Evolutionary conservation across 2,113 vertebrate genomes (phyloP).

Genomic region (Hylia prasina): DNA sequence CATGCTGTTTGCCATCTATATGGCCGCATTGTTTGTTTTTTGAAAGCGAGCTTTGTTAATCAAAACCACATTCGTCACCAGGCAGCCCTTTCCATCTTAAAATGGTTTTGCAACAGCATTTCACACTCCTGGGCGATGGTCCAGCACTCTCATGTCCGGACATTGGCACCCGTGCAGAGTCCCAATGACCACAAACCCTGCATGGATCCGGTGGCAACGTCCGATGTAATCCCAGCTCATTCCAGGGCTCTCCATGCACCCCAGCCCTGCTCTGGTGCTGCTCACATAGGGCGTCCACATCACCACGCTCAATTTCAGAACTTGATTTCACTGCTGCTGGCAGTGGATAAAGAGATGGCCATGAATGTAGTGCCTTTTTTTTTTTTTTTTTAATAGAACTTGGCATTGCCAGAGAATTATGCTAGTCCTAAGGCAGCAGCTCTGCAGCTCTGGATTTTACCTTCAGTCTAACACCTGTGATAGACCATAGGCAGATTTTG

Average conservation of each 20-base stretch:
- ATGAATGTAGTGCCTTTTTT: accelerated
- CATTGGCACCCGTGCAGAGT: neutral
- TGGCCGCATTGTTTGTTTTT: neutral
- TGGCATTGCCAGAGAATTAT: accelerated
- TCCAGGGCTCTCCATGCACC: accelerated
- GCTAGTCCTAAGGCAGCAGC: neutral
- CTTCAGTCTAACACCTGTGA: neutral
- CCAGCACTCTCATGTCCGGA: neutral
- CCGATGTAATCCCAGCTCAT: neutral
- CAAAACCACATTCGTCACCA: neutral
- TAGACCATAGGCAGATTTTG: neutral
- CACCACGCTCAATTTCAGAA: accelerated
- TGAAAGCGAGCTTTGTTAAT: neutral
- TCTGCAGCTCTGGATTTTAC: neutral
- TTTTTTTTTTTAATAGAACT: accelerated
- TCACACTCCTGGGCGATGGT: neutral
- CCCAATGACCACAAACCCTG: neutral
- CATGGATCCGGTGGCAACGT: accelerated
- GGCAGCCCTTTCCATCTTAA: neutral
- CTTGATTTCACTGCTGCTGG: neutral
- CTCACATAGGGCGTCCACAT: accelerated
- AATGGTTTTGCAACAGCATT: neutral
- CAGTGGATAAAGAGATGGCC: neutral
- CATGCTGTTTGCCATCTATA: neutral
- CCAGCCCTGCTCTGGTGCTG: neutral